Evolutionary conservation across 2,113 vertebrate species (phyloP).

Genomic region (Dicrurus megarhynchus): DNA sequence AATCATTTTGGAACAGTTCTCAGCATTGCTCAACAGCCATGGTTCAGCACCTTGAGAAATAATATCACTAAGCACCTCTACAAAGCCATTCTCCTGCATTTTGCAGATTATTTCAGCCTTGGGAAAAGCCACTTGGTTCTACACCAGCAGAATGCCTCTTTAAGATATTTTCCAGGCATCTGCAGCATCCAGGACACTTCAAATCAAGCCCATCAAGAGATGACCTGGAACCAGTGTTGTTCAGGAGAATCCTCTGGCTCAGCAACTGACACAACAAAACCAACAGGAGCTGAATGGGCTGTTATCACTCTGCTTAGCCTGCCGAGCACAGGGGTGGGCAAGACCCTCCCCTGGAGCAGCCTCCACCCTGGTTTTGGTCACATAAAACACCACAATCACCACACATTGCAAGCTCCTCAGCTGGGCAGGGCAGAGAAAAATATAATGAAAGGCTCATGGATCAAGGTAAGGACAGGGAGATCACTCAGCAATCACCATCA

Average conservation of each 20-base stretch:
- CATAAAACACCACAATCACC: not conserved
- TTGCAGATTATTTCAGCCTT: not conserved
- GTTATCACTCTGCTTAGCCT: not conserved
- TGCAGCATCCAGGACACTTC: not conserved
- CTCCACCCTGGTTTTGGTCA: not conserved
- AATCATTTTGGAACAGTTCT: not conserved
- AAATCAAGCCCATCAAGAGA: not conserved
- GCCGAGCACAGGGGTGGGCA: not conserved
- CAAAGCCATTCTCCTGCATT: not conserved
- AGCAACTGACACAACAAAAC: conserved; percentile 21
- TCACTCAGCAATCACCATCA: not conserved
- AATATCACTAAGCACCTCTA: not conserved
- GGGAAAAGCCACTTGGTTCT: not conserved
- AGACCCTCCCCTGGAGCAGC: not conserved
- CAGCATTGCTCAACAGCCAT: not conserved
- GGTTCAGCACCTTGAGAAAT: not conserved
- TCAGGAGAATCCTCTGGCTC: not conserved
- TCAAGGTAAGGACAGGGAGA: not conserved
- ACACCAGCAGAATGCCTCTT: not conserved
- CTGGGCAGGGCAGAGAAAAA: not conserved
- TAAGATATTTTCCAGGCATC: not conserved
- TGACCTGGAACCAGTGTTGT: not conserved
- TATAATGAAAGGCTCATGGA: not conserved
- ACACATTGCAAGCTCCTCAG: not conserved
- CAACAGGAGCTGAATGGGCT: not conserved